Conservation (phyloP, 92 coral and sea anemone species). For the Nematostella vectensis region DNA sequence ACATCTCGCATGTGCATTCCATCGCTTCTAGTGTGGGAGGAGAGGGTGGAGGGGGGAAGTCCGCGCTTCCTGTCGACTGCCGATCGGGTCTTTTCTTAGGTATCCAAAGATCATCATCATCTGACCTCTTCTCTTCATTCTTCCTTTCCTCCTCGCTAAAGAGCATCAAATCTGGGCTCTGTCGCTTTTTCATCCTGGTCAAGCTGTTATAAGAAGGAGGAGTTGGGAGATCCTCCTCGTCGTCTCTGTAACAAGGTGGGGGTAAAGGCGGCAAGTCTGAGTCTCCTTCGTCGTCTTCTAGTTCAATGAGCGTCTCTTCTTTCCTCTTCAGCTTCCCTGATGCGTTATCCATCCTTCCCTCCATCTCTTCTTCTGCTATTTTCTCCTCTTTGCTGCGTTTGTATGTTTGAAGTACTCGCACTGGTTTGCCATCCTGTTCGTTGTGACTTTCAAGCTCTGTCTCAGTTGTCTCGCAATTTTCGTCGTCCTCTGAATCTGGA, state of each 20-base stretch:
- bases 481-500: conserved; percentile 70
- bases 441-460: conserved; percentile 39
- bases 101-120: conserved; percentile 47
- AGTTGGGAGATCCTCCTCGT: conserved; percentile 57
- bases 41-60: conserved; percentile 36
- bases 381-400: conserved; percentile 10
- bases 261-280: conserved; percentile 55
- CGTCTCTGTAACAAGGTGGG: conserved; percentile 35
- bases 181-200: neutral
- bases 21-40: conserved; percentile 29
- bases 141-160: conserved; percentile 52
- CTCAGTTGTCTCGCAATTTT: conserved; percentile 42
- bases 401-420: neutral
- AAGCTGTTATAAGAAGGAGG: conserved; percentile 39
- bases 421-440: conserved; percentile 21
- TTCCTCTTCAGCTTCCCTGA: conserved; percentile 14
- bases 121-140: conserved; percentile 8
- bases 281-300: conserved; percentile 8
- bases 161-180: conserved; percentile 41
- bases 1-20: conserved; percentile 73
- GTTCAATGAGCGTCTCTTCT: conserved; percentile 26
- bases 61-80: conserved; percentile 26
- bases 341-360: conserved; percentile 18
- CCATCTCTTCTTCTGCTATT: conserved; percentile 17
- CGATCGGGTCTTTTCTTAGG: conserved; percentile 21